Conservation (phyloP, 1,140 invertebrate species). For the Formica exsecta region DNA sequence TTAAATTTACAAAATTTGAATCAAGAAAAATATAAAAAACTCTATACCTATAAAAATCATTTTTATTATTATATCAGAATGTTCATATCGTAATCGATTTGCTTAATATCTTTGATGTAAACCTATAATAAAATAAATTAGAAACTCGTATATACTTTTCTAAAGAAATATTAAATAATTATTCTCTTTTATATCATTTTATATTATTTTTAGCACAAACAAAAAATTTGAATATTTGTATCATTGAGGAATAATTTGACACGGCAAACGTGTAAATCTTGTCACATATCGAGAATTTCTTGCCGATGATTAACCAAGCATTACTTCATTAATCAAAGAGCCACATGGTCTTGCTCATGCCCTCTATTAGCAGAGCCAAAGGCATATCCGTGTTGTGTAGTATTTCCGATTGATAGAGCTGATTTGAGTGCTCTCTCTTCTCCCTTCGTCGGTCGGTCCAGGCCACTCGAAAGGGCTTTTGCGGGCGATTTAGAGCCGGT, state of each 20-base stretch:
- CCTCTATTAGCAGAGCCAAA: conserved; percentile 6
- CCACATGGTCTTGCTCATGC: conserved; percentile 23
- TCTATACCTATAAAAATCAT: background rate
- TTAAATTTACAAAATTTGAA: background rate
- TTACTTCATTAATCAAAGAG: background rate
- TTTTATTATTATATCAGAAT: background rate
- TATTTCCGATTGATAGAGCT: conserved; percentile 57
- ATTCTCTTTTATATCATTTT: background rate
- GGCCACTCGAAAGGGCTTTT: conserved; percentile 59
- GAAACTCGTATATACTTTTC: background rate
- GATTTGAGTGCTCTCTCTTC: conserved; percentile 59
- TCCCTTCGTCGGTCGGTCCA: conserved; percentile 17
- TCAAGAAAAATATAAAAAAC: background rate
- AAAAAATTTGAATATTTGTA: background rate
- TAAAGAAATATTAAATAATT: background rate
- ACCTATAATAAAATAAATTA: background rate
- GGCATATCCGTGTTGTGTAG: conserved; percentile 28
- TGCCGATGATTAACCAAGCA: background rate
- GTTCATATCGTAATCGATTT: background rate
- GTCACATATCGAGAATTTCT: background rate
- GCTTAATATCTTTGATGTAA: background rate
- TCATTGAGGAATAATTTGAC: background rate
- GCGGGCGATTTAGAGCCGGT: conserved; percentile 31
- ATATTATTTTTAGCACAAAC: background rate
- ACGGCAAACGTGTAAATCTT: background rate